Conservation (phyloP, 2,797 vertebrate genomes). For the Galaxias olidus region DNA sequence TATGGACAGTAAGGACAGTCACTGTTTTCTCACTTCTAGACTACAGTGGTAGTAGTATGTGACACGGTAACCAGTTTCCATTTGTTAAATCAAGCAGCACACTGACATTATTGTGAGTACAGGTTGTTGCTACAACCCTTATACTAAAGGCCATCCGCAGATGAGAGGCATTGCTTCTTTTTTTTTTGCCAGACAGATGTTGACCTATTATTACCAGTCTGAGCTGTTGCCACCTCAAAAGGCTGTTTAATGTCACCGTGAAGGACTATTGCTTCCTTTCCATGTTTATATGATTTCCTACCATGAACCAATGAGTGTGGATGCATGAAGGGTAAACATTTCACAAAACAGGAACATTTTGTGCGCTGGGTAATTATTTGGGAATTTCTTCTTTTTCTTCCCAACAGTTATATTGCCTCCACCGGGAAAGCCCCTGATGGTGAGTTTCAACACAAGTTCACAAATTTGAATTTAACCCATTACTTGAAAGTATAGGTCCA, state of each 20-base stretch:
- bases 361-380: conserved; percentile 7
- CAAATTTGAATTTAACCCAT: conserved; percentile 4
- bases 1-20: not conserved
- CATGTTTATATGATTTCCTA: conserved; percentile 1
- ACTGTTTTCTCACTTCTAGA: conserved; percentile 8
- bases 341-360: not conserved
- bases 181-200: conserved; percentile 49
- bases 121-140: conserved; percentile 8
- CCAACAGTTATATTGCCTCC: conserved; percentile 79
- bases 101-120: not conserved
- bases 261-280: not conserved
- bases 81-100: conserved; percentile 10
- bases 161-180: conserved; percentile 37
- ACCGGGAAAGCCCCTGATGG: conserved; percentile 81
- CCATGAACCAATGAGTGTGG: not conserved
- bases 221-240: conserved; percentile 48
- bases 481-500: not conserved
- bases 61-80: conserved; percentile 2
- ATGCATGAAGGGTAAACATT: too few relatives aligned
- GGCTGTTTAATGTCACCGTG: conserved; percentile 17
- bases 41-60: conserved; percentile 3
- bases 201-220: conserved; percentile 71
- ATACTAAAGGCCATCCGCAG: not conserved
- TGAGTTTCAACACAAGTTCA: conserved; percentile 66
- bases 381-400: conserved; percentile 34